Base-by-base conservation (phyloP, 1,140 invertebrate species). In the Heliconius hewitsoni region DNA sequence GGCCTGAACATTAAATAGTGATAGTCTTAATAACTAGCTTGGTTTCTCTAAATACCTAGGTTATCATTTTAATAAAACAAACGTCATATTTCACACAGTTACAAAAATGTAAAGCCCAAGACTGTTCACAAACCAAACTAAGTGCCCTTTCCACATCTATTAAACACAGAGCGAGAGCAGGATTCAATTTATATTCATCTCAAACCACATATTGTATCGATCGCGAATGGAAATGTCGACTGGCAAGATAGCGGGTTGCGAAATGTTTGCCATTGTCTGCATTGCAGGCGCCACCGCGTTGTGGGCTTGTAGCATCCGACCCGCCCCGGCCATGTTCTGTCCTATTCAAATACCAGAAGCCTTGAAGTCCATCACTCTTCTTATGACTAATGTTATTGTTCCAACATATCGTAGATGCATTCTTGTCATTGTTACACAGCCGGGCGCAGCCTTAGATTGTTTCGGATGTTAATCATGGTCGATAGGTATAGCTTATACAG, bases 291-390 rank as follows among this genome's bases (percentile, higher is more conserved):
- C 87, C 85, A 84, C 76, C 55, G 82, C 72, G 42, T 0, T 46
- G 42, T 16, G 1, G 72, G 72, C 52, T 71, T 80, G 77, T 83
- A 83, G 82, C 82, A 79, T 81, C 78, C 70, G 75, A 79, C 81
- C 84, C 84, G 88, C 86, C 86, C 81, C 82, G 75, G 52, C 42
- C 75, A 30, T 87, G 85, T 87, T 78, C 74, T 81, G 82, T 88
- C 82, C 83, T 74, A 79, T 85, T 84, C 79, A 86, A 82, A 81
- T 84, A 86, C 74, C 77, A 81, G 84, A 77, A 87, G 86, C 90
- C 90, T 91, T 91, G 86, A 89, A 74, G 81, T 92, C 89, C 83
- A 84, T 91, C 89, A 89, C 46, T 73, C 60, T 9, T 79, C 78
- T 81, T 81, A 89, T 86, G 84, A 85, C 84, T 87, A 75, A 76